A percentile compares a stretch with the other conserved stretches of the same genome.
phyloP scores from a whole-genome alignment of 2,888 invertebrate species.

The Chaetoderma sp. region DNA sequence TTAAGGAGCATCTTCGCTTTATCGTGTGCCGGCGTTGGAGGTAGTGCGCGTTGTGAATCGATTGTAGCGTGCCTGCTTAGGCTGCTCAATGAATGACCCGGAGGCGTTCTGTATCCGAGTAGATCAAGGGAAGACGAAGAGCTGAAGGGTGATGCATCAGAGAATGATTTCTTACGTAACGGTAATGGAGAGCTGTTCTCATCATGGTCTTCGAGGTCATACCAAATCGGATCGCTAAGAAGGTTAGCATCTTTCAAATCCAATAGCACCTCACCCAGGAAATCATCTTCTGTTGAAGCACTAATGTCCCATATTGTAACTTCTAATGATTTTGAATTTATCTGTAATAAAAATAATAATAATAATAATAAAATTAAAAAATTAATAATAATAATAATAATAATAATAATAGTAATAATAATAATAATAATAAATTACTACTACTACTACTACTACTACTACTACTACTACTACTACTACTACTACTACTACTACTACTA shows the following conservation, averaged over 20 bases:
- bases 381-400: neutral
- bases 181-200: constrained; percentile 63
- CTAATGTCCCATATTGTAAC: constrained; percentile 90
- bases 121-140: constrained; percentile 29
- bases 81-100: neutral
- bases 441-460: constrained; percentile 14
- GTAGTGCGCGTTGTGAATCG: constrained; percentile 19
- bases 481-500: constrained; percentile 11
- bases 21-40: constrained; percentile 44
- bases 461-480: constrained; percentile 16
- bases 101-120: neutral
- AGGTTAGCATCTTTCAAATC: constrained; percentile 86
- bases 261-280: constrained; percentile 72
- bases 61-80: neutral
- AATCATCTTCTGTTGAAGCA: constrained; percentile 80
- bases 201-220: constrained; percentile 70
- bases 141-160: constrained; percentile 34
- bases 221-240: constrained; percentile 91
- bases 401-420: too few relatives aligned
- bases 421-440: too few relatives aligned
- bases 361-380: neutral
- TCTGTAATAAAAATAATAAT: constrained; percentile 45
- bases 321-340: constrained; percentile 85
- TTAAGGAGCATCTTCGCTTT: constrained; percentile 39
- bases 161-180: constrained; percentile 22